Conservation (phyloP, 1,140 invertebrate genomes). For the Drosophila saltans region DNA sequence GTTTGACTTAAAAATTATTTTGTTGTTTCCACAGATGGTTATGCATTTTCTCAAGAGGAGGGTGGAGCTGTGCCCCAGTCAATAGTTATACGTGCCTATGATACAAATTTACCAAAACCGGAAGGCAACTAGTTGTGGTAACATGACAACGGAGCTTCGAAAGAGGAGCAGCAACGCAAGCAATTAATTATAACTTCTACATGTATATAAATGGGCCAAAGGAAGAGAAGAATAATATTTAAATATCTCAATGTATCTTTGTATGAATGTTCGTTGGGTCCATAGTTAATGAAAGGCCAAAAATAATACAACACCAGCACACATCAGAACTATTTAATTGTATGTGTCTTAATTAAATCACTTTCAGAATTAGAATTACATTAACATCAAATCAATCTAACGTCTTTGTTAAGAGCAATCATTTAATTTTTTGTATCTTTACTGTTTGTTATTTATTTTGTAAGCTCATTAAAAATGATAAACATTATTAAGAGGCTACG, state of each 20-base stretch:
- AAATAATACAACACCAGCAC: slow-evolving; percentile 25
- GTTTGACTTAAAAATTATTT: slow-evolving; percentile 5
- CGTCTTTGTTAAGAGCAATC: slow-evolving; percentile 52
- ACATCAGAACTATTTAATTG: slow-evolving; percentile 58
- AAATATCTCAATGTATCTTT: slow-evolving; percentile 9
- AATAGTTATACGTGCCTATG: slow-evolving; percentile 95
- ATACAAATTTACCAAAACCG: slow-evolving; percentile 93
- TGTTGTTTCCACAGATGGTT: slow-evolving; percentile 90
- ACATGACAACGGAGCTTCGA: background rate
- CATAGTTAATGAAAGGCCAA: slow-evolving; percentile 44
- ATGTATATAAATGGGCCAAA: slow-evolving; percentile 18
- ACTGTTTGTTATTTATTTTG: slow-evolving; percentile 76
- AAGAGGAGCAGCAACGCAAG: slow-evolving; percentile 10
- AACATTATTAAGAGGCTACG: slow-evolving; percentile 61
- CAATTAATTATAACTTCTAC: slow-evolving; percentile 16
- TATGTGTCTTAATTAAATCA: slow-evolving; percentile 60
- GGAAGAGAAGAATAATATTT: slow-evolving; percentile 17
- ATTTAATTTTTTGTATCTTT: slow-evolving; percentile 59
- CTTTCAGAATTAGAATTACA: slow-evolving; percentile 25
- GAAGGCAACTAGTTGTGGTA: slow-evolving; percentile 84
- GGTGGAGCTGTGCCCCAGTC: slow-evolving; percentile 96
- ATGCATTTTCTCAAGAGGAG: slow-evolving; percentile 99
- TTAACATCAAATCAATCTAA: background rate
- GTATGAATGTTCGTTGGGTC: background rate
- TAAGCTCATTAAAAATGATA: slow-evolving; percentile 50